Percentiles rank a stretch among this genome's conserved stretches.
These are phyloP conservation scores for Notothenia rossii DNA, from an alignment of 2,113 vertebrate species.

Conservation along the genomic window DNA sequence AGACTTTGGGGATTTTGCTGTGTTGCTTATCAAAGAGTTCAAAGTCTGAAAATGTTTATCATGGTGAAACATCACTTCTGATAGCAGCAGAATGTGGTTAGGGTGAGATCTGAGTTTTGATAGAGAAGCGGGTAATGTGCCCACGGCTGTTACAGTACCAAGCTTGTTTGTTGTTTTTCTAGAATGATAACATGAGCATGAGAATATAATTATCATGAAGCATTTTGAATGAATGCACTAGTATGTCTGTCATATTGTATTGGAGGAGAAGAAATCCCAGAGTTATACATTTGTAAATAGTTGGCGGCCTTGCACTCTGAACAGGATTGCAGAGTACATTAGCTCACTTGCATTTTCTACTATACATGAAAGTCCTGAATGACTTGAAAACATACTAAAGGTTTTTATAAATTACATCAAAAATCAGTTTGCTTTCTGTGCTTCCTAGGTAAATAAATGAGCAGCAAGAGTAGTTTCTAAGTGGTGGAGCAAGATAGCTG, in stretches of 20 bases:
- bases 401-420: too few relatives aligned
- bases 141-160: background rate
- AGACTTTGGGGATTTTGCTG: conserved; percentile 32
- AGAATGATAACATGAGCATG: conserved; percentile 40
- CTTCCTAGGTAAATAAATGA: conserved; percentile 17
- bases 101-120: conserved; percentile 55
- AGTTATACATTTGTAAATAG: background rate
- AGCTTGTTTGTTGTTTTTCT: conserved; percentile 61
- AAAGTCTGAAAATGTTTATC: conserved; percentile 52
- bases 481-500: conserved; percentile 26
- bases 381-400: too few relatives aligned
- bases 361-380: background rate
- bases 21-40: conserved; percentile 52
- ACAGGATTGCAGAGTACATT: background rate
- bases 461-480: conserved; percentile 26
- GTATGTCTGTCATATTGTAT: conserved; percentile 18
- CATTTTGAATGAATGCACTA: conserved; percentile 10
- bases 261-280: conserved; percentile 10
- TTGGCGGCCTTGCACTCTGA: background rate
- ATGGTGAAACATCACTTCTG: conserved; percentile 28
- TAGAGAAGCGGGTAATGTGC: conserved; percentile 50
- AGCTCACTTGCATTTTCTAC: background rate
- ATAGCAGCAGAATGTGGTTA: conserved; percentile 13
- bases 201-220: conserved; percentile 47
- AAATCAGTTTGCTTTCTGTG: too few relatives aligned